Evolutionary conservation across 2,888 invertebrate species (phyloP).

Genomic region (Aproaerema taeniolella): DNA sequence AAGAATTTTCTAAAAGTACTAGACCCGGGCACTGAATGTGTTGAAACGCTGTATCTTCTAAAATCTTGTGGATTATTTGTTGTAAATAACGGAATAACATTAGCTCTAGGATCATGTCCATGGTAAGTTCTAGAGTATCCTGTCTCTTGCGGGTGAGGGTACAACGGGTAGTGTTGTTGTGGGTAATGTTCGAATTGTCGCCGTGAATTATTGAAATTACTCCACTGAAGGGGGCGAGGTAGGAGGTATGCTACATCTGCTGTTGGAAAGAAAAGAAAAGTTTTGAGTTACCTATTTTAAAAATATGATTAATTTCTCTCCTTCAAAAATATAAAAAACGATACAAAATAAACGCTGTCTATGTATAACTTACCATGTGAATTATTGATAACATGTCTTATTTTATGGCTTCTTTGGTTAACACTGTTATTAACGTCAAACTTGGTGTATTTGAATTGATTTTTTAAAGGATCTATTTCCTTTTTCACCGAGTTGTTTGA

Average conservation of each 20-base stretch:
- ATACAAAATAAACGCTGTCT: neutral
- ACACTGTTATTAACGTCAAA: conserved; percentile 27
- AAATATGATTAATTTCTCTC: too few species aligned
- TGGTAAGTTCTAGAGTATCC: conserved; percentile 49
- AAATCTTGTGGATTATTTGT: conserved; percentile 28
- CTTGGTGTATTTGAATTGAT: conserved; percentile 30
- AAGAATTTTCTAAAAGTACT: conserved; percentile 34
- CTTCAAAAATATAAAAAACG: too few species aligned
- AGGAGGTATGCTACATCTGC: conserved; percentile 34
- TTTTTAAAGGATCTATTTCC: conserved; percentile 46
- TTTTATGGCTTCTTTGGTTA: conserved; percentile 40
- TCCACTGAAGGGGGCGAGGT: conserved; percentile 26
- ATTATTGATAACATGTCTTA: conserved; percentile 39
- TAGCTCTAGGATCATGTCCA: conserved; percentile 30
- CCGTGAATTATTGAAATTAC: conserved; percentile 29
- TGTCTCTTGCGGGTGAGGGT: too few species aligned
- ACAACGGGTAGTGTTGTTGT: too few species aligned
- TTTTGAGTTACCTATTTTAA: neutral
- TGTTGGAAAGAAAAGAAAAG: conserved; percentile 25
- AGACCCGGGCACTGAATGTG: too few species aligned
- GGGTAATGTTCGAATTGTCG: conserved; percentile 28
- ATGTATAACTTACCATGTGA: conserved; percentile 30
- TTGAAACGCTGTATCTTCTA: too few species aligned
- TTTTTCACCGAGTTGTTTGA: conserved; percentile 42
- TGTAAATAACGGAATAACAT: conserved; percentile 23